Conservation (phyloP, 2,113 vertebrate species). For the Clarias macrocephalus region DNA sequence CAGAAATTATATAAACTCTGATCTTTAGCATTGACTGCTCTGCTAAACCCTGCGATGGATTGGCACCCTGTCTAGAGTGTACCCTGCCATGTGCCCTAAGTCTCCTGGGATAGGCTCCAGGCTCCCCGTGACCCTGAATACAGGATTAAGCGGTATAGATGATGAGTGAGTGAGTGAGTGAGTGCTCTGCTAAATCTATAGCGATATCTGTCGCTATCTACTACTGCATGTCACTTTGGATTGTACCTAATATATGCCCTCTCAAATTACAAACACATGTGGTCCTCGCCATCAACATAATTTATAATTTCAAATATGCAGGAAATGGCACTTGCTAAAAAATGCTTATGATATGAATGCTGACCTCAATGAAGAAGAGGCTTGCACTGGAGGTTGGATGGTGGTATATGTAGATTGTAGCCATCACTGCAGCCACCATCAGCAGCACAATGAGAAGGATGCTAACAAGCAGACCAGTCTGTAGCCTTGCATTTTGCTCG, state of each 20-base stretch:
- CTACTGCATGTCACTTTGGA: neutral
- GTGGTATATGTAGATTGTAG: constrained; percentile 88
- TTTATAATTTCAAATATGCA: neutral
- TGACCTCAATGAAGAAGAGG: constrained; percentile 96
- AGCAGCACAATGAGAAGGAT: constrained; percentile 81
- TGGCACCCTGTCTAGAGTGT: too few relatives aligned
- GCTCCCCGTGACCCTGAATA: too few relatives aligned
- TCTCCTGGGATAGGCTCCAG: too few relatives aligned
- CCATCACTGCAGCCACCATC: constrained; percentile 78
- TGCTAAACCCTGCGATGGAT: too few relatives aligned
- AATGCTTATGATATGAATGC: constrained; percentile 27
- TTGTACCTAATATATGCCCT: neutral
- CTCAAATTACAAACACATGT: neutral
- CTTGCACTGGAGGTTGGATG: constrained; percentile 89
- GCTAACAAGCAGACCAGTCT: constrained; percentile 80
- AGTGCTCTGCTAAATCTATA: neutral
- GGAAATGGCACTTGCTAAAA: neutral
- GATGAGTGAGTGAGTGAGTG: too few relatives aligned
- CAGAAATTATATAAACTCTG: neutral
- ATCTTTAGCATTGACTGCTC: neutral
- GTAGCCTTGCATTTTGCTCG: constrained; percentile 72
- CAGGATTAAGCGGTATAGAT: too few relatives aligned
- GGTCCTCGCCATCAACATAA: neutral
- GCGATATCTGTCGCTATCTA: neutral
- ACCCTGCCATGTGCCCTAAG: too few relatives aligned